Conservation (phyloP, 2,797 vertebrate species). For the Sorex maritimensis region DNA sequence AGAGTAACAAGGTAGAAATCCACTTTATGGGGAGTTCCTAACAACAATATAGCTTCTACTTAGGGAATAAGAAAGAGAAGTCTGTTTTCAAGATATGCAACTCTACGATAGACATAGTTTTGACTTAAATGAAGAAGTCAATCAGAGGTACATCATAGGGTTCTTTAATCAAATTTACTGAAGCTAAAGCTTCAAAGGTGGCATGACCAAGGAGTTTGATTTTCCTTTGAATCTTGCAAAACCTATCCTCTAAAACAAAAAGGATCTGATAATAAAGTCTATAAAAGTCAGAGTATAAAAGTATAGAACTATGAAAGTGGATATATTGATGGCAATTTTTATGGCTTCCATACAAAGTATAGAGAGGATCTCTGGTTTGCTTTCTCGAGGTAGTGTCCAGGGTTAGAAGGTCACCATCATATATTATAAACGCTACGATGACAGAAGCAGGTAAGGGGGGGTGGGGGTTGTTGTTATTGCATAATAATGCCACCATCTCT, state of each 20-base stretch:
- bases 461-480: slow-evolving; percentile 21
- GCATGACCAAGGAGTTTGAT: slow-evolving; percentile 30
- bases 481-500: slow-evolving; percentile 52
- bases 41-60: slow-evolving; percentile 6
- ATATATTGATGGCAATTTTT: slow-evolving; percentile 47
- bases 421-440: slow-evolving; percentile 17
- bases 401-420: slow-evolving; percentile 43
- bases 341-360: slow-evolving; percentile 76
- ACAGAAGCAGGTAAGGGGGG: slow-evolving; percentile 52
- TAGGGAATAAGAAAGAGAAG: slow-evolving; percentile 33
- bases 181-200: slow-evolving; percentile 56
- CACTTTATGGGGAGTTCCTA: slow-evolving; percentile 30
- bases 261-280: slow-evolving; percentile 67
- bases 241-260: slow-evolving; percentile 76
- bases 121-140: slow-evolving; percentile 30
- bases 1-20: slow-evolving; percentile 43
- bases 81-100: slow-evolving; percentile 52
- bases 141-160: slow-evolving; percentile 34
- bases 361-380: slow-evolving; percentile 71
- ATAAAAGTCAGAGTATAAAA: slow-evolving; percentile 75
- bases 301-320: slow-evolving; percentile 69
- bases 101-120: slow-evolving; percentile 40
- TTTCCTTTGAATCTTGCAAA: slow-evolving; percentile 78
- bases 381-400: slow-evolving; percentile 74
- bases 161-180: slow-evolving; percentile 68